Evolutionary conservation across 23 tunicate genomes (phyloP).

Genomic region (Halocynthia roretzi): DNA sequence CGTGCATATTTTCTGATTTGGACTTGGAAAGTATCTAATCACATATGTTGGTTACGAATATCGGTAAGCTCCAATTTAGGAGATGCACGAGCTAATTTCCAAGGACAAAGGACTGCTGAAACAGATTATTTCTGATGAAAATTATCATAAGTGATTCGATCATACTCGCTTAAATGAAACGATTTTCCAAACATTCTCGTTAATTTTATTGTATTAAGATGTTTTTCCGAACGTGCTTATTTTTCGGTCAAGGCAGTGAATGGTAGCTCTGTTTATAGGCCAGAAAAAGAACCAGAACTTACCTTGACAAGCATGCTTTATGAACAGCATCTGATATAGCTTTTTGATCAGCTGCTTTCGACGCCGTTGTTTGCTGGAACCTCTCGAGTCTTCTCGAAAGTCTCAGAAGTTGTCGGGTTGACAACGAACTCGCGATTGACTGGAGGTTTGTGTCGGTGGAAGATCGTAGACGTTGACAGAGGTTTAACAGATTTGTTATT

Average conservation of each 20-base stretch:
- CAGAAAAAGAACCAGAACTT: background rate
- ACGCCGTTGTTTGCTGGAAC: background rate
- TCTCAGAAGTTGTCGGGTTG: slow-evolving; percentile 82
- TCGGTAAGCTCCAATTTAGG: too few species aligned
- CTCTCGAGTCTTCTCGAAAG: slow-evolving; percentile 57
- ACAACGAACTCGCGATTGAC: slow-evolving; percentile 68
- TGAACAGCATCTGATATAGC: slow-evolving; percentile 79
- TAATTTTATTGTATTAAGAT: too few species aligned
- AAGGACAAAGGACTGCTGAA: background rate
- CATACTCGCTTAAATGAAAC: too few species aligned
- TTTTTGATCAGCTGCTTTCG: slow-evolving; percentile 17
- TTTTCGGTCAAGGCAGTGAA: background rate
- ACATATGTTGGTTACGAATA: too few species aligned
- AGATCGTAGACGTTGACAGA: slow-evolving; percentile 53
- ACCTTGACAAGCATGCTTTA: slow-evolving; percentile 95
- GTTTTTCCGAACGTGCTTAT: background rate
- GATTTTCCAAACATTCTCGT: too few species aligned
- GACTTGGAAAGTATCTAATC: background rate
- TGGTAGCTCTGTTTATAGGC: too few species aligned
- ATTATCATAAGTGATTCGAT: too few species aligned
- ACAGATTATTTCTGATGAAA: too few species aligned
- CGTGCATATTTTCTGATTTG: too few species aligned
- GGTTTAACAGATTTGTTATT: slow-evolving; percentile 38
- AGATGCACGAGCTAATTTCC: background rate
- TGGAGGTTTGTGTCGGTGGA: slow-evolving; percentile 61